phyloP scores from a whole-genome alignment of 2,888 invertebrate species.

The Eurytoma adleriae region DNA sequence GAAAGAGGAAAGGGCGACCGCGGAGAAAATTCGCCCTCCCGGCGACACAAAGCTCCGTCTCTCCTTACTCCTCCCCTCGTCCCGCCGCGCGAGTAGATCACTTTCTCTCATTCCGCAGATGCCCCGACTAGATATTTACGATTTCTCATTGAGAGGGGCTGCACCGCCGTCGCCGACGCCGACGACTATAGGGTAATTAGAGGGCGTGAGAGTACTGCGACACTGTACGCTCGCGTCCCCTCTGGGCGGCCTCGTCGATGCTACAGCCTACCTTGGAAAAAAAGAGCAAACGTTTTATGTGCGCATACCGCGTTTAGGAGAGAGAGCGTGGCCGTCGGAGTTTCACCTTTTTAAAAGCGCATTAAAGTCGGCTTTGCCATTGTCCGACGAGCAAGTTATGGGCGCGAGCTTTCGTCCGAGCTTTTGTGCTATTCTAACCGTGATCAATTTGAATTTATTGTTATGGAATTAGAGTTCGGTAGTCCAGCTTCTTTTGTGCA shows the following conservation, averaged over 20 bases:
- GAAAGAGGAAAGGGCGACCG: slow-evolving; percentile 5
- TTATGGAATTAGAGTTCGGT: no score
- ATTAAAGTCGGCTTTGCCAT: slow-evolving; percentile 60
- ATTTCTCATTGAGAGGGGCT: slow-evolving; percentile 65
- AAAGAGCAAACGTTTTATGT: slow-evolving; percentile 37
- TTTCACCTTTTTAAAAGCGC: slow-evolving; percentile 67
- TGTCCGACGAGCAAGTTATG: background rate
- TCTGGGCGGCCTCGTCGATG: slow-evolving; percentile 1
- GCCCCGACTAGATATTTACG: slow-evolving; percentile 67
- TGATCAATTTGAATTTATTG: no score
- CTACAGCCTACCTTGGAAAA: slow-evolving; percentile 2
- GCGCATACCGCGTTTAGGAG: slow-evolving; percentile 7
- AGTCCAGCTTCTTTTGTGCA: no score
- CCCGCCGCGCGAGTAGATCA: slow-evolving; percentile 40
- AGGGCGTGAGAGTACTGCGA: slow-evolving; percentile 69
- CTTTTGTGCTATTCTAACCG: background rate
- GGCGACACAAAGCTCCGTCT: slow-evolving; percentile 18
- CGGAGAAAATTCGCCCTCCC: slow-evolving; percentile 46
- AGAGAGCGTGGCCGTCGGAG: slow-evolving; percentile 22
- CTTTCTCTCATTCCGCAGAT: slow-evolving; percentile 64
- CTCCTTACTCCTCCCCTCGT: background rate
- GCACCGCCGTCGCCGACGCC: slow-evolving; percentile 52
- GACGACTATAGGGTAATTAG: slow-evolving; percentile 73
- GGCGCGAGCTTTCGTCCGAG: background rate
- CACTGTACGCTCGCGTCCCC: slow-evolving; percentile 59